These are phyloP conservation scores for Cantharis nigra DNA, from an alignment of 2,888 invertebrate species.

Conservation along the genomic window DNA sequence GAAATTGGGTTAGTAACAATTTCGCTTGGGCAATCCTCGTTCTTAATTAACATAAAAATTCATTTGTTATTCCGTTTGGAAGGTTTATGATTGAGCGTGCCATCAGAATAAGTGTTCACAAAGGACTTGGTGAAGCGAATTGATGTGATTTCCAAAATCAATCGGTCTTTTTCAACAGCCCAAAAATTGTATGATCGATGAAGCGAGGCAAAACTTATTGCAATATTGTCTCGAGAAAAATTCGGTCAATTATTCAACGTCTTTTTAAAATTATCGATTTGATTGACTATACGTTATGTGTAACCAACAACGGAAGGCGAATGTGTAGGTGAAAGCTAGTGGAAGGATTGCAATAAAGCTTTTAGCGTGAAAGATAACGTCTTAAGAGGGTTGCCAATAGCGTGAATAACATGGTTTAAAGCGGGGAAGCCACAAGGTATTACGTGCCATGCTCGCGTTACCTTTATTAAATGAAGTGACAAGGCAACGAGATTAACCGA, in stretches of 20 bases:
- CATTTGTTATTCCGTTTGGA: not conserved
- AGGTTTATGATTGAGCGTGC: not conserved
- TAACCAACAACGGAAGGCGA: not conserved
- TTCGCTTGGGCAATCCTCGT: not conserved
- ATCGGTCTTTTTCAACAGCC: not conserved
- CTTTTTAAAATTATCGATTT: not conserved
- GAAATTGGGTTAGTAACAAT: not conserved
- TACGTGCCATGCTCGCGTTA: slow-evolving; percentile 1
- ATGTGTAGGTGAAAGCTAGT: not conserved
- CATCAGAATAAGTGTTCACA: not conserved
- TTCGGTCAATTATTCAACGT: not conserved
- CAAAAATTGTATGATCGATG: not conserved
- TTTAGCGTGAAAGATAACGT: slow-evolving; percentile 13
- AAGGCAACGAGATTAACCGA: slow-evolving; percentile 8
- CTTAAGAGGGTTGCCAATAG: slow-evolving; percentile 14
- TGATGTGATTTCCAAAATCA: not conserved
- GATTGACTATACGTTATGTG: not conserved
- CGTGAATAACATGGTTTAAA: slow-evolving; percentile 14
- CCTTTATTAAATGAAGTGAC: slow-evolving; percentile 16
- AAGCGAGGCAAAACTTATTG: not conserved
- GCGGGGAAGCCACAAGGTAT: slow-evolving; percentile 5
- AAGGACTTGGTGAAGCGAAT: not conserved
- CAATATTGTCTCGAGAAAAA: not conserved
- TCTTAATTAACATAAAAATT: not conserved
- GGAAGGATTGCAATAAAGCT: slow-evolving; percentile 11